A percentile compares a stretch with the other conserved stretches of the same genome.
These are phyloP conservation scores for Lampropteryx suffumata DNA, from an alignment of 2,888 invertebrate genomes.

Conservation along the genomic window DNA sequence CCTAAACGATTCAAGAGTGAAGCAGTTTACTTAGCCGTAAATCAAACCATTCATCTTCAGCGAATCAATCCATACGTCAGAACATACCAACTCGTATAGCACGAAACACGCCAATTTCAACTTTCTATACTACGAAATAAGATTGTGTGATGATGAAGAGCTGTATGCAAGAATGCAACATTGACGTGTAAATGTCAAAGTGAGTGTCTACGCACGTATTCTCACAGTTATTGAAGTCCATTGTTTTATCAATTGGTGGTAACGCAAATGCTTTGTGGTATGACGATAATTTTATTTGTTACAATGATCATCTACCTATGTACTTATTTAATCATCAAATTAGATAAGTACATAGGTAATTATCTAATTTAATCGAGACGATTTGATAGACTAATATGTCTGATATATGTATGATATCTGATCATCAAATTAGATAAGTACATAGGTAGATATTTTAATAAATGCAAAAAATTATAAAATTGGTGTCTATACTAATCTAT, in stretches of 20 bases:
- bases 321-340: no score
- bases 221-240: constrained; percentile 39
- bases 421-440: no score
- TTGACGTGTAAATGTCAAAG: constrained; percentile 52
- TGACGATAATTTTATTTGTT: constrained; percentile 8
- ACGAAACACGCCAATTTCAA: constrained; percentile 6
- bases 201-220: constrained; percentile 43
- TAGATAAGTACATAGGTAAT: no score
- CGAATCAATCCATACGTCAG: constrained; percentile 51
- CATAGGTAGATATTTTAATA: no score
- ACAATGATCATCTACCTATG: not conserved
- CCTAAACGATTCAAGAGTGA: constrained; percentile 5
- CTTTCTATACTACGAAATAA: not conserved
- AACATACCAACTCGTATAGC: constrained; percentile 16
- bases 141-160: constrained; percentile 14
- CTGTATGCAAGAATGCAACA: constrained; percentile 41
- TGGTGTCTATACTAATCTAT: no score
- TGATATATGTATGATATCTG: no score
- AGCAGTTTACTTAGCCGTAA: constrained; percentile 24
- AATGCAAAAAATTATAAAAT: no score
- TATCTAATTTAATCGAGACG: no score
- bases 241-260: constrained; percentile 42
- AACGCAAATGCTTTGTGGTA: constrained; percentile 23
- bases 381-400: no score
- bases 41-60: constrained; percentile 44